Evolutionary conservation across 2,113 vertebrate genomes (phyloP).

Genomic region (Lucifuga dentata): DNA sequence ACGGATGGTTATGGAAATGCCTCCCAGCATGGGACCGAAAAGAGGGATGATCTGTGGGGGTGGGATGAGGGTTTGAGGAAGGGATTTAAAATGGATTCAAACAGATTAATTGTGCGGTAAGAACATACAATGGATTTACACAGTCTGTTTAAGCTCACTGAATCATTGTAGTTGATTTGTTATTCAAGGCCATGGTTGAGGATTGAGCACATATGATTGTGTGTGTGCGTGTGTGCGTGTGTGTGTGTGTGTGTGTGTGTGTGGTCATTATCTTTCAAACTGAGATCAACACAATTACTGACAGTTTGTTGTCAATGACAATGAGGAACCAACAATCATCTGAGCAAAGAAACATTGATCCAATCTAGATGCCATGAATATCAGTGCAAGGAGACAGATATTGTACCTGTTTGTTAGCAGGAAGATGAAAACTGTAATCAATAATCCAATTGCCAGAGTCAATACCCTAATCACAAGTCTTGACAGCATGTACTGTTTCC

Average conservation of each 20-base stretch:
- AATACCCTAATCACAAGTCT: constrained; percentile 28
- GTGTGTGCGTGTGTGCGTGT: neutral
- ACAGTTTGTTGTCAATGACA: constrained; percentile 61
- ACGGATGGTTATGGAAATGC: constrained; percentile 91
- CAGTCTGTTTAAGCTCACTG: constrained; percentile 26
- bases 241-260: neutral
- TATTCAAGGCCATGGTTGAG: constrained; percentile 22
- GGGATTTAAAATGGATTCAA: constrained; percentile 45
- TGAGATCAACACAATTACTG: constrained; percentile 27
- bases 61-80: constrained; percentile 20
- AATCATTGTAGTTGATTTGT: constrained; percentile 25
- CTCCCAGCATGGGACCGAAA: constrained; percentile 88
- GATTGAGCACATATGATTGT: constrained; percentile 24
- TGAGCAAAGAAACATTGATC: constrained; percentile 59
- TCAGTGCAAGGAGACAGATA: constrained; percentile 57
- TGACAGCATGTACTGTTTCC: neutral
- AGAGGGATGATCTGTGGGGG: constrained; percentile 87
- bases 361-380: constrained; percentile 28
- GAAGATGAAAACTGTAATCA: constrained; percentile 10
- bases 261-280: constrained; percentile 24
- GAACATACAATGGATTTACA: constrained; percentile 45
- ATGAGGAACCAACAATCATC: constrained; percentile 55
- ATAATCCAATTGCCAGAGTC: constrained; percentile 44
- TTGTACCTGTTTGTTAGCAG: constrained; percentile 19
- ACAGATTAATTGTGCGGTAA: constrained; percentile 45